Base-by-base conservation (phyloP, 2,888 invertebrate species). In the Tachina grossa region DNA sequence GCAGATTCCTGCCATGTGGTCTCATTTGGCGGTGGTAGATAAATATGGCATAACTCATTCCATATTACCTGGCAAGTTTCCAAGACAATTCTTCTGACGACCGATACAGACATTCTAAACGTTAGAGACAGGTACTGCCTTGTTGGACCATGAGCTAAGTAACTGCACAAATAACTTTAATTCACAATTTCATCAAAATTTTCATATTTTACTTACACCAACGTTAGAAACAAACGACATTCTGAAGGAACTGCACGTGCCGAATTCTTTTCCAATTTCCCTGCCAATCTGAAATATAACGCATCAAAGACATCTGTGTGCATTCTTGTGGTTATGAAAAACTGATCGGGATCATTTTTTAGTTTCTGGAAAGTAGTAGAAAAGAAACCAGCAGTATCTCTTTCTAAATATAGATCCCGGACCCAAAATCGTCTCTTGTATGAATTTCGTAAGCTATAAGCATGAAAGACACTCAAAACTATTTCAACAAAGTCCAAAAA, bases 61-160 rank as follows among this genome's bases (percentile, higher is more conserved):
- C 79, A 80, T 22, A 80, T n/a, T 14, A 41, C 57, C 49, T 80
- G 75, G 55, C 76, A 76, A 0, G 47, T 57, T 16, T 84, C 80
- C 14, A 39, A 39, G 1, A 59, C 9, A 8, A 59, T 59, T 2
- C n/a, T 8, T 31, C 39, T 13, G 10, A 59, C n/a, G 2, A n/a
- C 39, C 1, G 59, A 9, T 14, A 31, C 39, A 4, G 39, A 31
- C 59, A 59, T 59, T 41, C 16, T 59, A n/a, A 59, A 59, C 2
- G 59, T n/a, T 4, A 31, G 14, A 2, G 59, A 31, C 1, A 59
- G 59, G 6, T 31, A 39, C n/a, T 59, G 59, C 39, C n/a, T n/a
- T 8, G 19, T 22, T 9, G 55, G 55, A 4, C 9, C n/a, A n/a
- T n/a, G n/a, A n/a, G n/a, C n/a, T n/a, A n/a, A n/a, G n/a, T n/a